Conservation (phyloP, 2,888 invertebrate genomes). For the Lagria hirta region DNA sequence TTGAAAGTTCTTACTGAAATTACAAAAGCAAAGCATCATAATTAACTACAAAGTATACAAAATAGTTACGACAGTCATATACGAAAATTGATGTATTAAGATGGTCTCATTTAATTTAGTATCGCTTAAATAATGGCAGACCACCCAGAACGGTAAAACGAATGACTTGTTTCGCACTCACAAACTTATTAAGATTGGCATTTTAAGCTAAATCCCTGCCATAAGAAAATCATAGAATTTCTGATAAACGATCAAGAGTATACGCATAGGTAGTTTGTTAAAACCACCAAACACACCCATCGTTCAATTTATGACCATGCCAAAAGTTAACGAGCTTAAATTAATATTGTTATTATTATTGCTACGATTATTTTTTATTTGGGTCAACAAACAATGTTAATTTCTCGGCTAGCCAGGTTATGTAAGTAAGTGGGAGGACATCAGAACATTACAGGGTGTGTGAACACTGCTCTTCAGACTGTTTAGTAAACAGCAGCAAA, state of each 20-base stretch:
- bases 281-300: slow-evolving; percentile 20
- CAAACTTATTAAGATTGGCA: slow-evolving; percentile 21
- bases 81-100: slow-evolving; percentile 34
- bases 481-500: slow-evolving; percentile 34
- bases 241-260: background rate
- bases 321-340: slow-evolving; percentile 37
- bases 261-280: slow-evolving; percentile 2
- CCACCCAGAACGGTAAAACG: slow-evolving; percentile 31
- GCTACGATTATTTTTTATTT: slow-evolving; percentile 30
- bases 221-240: slow-evolving; percentile 1
- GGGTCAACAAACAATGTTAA: slow-evolving; percentile 13
- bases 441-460: slow-evolving; percentile 35
- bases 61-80: slow-evolving; percentile 28
- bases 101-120: slow-evolving; percentile 31
- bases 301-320: slow-evolving; percentile 35
- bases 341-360: slow-evolving; percentile 37
- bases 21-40: slow-evolving; percentile 13
- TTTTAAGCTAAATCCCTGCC: slow-evolving; percentile 8
- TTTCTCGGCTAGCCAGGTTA: slow-evolving; percentile 14
- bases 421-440: slow-evolving; percentile 33
- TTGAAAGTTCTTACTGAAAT: too few relatives aligned
- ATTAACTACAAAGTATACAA: slow-evolving; percentile 31
- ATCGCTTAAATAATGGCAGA: slow-evolving; percentile 33
- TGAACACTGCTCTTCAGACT: slow-evolving; percentile 35
- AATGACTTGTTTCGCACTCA: slow-evolving; percentile 20